Percentiles rank a stretch among this genome's conserved stretches.
phyloP scores from a whole-genome alignment of 35 echinoderm and acorn worm species.

The Hemicentrotus pulcherrimus region DNA sequence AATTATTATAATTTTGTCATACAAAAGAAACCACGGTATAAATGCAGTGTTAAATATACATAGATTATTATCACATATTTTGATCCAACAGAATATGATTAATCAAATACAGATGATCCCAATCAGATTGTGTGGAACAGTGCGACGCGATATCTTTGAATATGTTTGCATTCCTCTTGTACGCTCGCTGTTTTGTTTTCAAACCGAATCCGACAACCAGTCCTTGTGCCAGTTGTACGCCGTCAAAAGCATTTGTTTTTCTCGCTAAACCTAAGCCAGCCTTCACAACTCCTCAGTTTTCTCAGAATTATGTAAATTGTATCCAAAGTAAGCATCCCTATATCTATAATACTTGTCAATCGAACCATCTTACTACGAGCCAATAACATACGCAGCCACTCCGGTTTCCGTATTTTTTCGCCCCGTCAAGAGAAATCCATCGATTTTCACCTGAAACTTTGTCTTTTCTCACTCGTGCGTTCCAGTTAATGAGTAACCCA shows the following conservation, averaged over 20 bases:
- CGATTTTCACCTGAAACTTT: constrained; percentile 3
- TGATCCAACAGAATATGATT: neutral
- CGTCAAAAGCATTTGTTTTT: neutral
- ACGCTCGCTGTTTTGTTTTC: neutral
- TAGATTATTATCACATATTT: neutral
- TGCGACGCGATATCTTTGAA: neutral
- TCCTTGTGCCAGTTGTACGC: neutral
- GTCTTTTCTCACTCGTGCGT: neutral
- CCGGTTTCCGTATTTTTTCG: neutral
- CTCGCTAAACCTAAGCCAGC: neutral
- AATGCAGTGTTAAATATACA: neutral
- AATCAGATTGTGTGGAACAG: neutral
- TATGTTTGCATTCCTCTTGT: neutral
- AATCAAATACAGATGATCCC: neutral
- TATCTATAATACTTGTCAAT: neutral
- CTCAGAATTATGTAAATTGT: neutral
- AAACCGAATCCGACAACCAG: neutral
- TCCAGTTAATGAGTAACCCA: constrained; percentile 50
- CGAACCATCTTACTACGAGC: neutral
- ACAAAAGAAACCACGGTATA: too few species aligned
- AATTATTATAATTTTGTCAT: too few species aligned
- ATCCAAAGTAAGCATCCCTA: neutral
- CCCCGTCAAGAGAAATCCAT: neutral
- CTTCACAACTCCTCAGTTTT: too few species aligned
- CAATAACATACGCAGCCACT: neutral